Percentiles rank a stretch among this genome's conserved stretches.
Evolutionary conservation across 2,113 vertebrate genomes (phyloP).

Genomic region (Ariopsis seemanni): DNA sequence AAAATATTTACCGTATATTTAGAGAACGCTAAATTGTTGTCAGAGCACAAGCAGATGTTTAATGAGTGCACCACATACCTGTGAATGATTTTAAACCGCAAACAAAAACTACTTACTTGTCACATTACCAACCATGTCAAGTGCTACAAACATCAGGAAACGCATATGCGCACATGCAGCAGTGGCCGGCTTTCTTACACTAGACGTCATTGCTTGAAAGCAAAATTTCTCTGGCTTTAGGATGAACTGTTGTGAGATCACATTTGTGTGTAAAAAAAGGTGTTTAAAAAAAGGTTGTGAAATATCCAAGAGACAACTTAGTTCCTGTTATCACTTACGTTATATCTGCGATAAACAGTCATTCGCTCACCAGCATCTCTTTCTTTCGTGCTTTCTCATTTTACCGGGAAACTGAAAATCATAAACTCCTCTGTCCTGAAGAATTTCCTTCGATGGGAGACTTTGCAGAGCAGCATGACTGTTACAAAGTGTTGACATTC

Average conservation of each 20-base stretch:
- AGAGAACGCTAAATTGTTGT: constrained; percentile 75
- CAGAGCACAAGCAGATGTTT: constrained; percentile 72
- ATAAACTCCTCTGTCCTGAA: background rate
- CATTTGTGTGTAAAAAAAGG: constrained; percentile 54
- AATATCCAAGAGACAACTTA: background rate
- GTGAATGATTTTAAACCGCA: constrained; percentile 70
- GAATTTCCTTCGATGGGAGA: background rate
- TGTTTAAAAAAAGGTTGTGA: constrained; percentile 19
- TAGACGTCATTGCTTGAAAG: background rate
- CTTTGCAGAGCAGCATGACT: background rate
- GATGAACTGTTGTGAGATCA: background rate
- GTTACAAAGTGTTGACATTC: background rate
- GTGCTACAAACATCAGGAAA: background rate
- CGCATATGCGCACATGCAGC: background rate
- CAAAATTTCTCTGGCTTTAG: background rate
- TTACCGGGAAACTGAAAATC: background rate
- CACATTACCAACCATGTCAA: constrained; percentile 63
- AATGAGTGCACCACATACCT: constrained; percentile 53
- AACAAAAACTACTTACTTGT: constrained; percentile 63
- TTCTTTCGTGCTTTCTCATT: background rate
- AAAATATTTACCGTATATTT: constrained; percentile 79
- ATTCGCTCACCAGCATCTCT: background rate
- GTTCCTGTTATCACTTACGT: background rate
- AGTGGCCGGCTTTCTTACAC: background rate
- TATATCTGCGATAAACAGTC: background rate